Conservation (phyloP, 35 echinoderm and acorn worm genomes). For the Ptychodera flava region DNA sequence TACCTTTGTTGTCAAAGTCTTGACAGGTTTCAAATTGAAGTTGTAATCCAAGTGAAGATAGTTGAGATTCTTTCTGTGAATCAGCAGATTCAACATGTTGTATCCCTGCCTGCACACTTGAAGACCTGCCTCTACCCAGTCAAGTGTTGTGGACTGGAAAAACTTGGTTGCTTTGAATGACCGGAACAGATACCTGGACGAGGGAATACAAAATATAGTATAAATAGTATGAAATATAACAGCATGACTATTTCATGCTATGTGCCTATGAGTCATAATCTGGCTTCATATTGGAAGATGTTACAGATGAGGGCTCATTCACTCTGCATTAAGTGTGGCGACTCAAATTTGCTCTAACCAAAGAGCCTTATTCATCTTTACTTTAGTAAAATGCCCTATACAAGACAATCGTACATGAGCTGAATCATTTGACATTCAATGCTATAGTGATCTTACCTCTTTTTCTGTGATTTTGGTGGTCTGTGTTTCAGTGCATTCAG, state of each 20-base stretch:
- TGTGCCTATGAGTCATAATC: no score
- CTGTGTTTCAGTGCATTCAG: constrained; percentile 89
- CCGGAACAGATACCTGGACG: constrained; percentile 74
- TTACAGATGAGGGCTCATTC: no score
- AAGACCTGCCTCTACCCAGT: constrained; percentile 90
- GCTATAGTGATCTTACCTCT: no score
- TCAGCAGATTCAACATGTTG: constrained; percentile 98
- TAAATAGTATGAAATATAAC: background rate
- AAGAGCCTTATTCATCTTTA: no score
- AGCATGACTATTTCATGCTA: no score
- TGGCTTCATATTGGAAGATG: no score
- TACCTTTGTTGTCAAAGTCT: constrained; percentile 94
- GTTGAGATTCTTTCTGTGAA: constrained; percentile 97
- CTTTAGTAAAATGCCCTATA: no score
- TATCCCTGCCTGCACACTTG: constrained; percentile 92
- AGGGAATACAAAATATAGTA: background rate
- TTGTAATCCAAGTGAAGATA: constrained; percentile 99
- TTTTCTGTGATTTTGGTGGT: constrained; percentile 98
- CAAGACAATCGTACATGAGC: no score
- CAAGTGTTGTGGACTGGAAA: constrained; percentile 90
- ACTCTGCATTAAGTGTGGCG: no score
- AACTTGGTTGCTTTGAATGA: constrained; percentile 99
- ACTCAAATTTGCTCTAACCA: no score
- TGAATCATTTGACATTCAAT: no score
- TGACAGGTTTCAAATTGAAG: constrained; percentile 97